Evolutionary conservation across 2,888 invertebrate genomes (phyloP).

Genomic region (Eilema griseolum): DNA sequence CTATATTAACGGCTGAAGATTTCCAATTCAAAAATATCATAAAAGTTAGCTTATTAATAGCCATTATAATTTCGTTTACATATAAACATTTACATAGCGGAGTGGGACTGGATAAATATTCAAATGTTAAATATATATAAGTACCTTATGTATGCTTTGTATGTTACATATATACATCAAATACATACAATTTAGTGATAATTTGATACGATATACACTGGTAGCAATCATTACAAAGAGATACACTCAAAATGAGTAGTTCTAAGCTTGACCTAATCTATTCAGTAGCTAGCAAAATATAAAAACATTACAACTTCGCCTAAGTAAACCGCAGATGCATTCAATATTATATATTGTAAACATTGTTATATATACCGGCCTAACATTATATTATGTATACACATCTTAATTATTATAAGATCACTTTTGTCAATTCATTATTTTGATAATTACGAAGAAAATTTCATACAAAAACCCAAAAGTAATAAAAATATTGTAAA

Average conservation of each 20-base stretch:
- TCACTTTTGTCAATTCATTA: slow-evolving; percentile 7
- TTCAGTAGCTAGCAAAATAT: not conserved
- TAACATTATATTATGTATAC: slow-evolving; percentile 1
- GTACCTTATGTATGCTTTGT: slow-evolving; percentile 13
- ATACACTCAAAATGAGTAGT: not conserved
- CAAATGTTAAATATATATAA: slow-evolving; percentile 1
- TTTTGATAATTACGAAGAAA: not conserved
- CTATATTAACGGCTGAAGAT: no score
- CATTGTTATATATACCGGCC: not conserved
- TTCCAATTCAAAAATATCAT: not conserved
- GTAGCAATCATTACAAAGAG: not conserved
- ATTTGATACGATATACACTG: not conserved
- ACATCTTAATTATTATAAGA: slow-evolving; percentile 8
- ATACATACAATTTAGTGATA: slow-evolving; percentile 23
- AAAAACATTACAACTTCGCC: not conserved
- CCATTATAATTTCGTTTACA: not conserved
- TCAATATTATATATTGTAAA: not conserved
- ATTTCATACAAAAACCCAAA: not conserved
- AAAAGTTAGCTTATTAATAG: not conserved
- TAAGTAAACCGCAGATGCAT: not conserved
- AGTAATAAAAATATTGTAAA: not conserved
- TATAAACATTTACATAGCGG: not conserved
- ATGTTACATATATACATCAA: slow-evolving; percentile 18
- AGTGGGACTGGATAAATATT: slow-evolving; percentile 22
- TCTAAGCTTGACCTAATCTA: not conserved